Percentiles rank a stretch among this genome's conserved stretches.
phyloP scores from a whole-genome alignment of 2,113 vertebrate species.

The Emydocephalus ijimae region DNA sequence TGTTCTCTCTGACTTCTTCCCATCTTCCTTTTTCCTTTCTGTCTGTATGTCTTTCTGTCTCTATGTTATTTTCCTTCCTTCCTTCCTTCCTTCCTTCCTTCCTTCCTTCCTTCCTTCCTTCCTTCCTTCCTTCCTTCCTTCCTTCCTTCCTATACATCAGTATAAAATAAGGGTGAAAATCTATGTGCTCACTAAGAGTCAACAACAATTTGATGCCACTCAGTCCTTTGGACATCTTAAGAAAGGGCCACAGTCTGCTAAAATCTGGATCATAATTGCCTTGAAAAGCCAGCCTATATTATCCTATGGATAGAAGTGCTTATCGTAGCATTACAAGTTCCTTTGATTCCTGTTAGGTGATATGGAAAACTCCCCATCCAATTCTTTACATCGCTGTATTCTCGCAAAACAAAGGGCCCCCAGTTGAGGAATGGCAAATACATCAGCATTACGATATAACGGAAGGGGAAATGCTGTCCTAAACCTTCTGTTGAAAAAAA shows the following conservation, averaged over 20 bases:
- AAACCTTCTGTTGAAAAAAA: slow-evolving; percentile 65
- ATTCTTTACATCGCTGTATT: neutral
- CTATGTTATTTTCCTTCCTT: neutral
- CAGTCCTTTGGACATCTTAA: neutral
- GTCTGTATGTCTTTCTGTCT: no score
- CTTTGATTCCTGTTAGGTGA: neutral
- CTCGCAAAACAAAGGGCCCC: neutral
- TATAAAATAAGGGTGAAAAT: neutral
- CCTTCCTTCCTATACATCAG: neutral
- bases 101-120: no score
- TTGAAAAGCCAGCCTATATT: neutral
- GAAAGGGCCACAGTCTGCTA: neutral
- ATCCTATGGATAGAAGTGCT: neutral
- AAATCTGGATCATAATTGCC: neutral
- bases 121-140: neutral
- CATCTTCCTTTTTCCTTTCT: no score
- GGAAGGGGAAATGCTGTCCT: slow-evolving; percentile 65
- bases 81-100: neutral
- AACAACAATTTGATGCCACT: neutral
- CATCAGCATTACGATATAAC: slow-evolving; percentile 33
- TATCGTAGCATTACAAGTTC: no score
- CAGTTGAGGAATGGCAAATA: slow-evolving; percentile 40
- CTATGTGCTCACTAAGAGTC: neutral
- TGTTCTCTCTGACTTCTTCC: no score
- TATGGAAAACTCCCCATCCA: neutral